Conservation (phyloP, 2,888 invertebrate genomes). For the Agriopis aurantiaria region DNA sequence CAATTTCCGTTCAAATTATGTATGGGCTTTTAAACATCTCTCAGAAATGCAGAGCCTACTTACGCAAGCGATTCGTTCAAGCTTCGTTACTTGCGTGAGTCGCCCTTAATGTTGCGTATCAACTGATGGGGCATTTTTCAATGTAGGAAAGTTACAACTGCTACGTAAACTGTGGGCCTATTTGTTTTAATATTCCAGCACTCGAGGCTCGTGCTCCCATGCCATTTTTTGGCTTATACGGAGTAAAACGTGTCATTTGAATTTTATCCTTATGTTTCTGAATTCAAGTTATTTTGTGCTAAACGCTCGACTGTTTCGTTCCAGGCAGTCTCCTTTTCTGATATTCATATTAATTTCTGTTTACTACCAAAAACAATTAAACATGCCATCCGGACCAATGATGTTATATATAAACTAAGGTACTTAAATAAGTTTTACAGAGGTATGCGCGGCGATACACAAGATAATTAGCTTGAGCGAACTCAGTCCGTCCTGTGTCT, state of each 20-base stretch:
- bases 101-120: constrained; percentile 40
- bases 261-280: neutral
- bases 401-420: too few relatives aligned
- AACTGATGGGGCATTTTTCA: constrained; percentile 45
- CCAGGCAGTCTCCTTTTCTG: too few relatives aligned
- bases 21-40: constrained; percentile 30
- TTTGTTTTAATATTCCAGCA: constrained; percentile 18
- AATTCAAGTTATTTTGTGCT: too few relatives aligned
- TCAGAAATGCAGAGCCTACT: constrained; percentile 20
- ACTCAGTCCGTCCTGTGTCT: too few relatives aligned
- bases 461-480: too few relatives aligned
- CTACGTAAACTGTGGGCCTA: neutral
- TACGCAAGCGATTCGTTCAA: constrained; percentile 30
- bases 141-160: constrained; percentile 36
- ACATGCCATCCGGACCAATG: too few relatives aligned
- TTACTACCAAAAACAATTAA: too few relatives aligned
- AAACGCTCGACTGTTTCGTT: too few relatives aligned
- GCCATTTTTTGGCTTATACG: neutral
- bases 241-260: neutral
- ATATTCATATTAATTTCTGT: too few relatives aligned
- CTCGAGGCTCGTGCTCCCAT: neutral
- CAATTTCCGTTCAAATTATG: constrained; percentile 26
- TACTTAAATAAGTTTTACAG: too few relatives aligned
- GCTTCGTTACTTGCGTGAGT: constrained; percentile 30
- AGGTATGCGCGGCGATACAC: too few relatives aligned